Evolutionary conservation across 2,113 vertebrate species (phyloP).

Genomic region (Ibidorhyncha struthersii): DNA sequence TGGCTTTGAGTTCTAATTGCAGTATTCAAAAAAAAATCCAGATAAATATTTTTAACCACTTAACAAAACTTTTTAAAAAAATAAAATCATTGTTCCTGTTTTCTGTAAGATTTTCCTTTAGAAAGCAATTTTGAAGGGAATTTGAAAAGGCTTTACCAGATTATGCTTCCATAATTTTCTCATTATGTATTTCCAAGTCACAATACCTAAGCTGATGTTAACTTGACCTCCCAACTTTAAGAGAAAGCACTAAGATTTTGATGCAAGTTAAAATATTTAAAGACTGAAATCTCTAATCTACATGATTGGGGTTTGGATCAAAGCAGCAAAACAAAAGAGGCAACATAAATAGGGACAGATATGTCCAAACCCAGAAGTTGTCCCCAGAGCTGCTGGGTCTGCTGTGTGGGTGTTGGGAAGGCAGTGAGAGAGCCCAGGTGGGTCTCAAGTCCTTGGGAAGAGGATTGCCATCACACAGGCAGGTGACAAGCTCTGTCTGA

Average conservation of each 20-base stretch:
- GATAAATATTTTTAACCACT: not conserved
- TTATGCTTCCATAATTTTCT: not conserved
- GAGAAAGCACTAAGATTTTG: not conserved
- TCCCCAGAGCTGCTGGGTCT: not conserved
- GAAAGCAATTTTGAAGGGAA: not conserved
- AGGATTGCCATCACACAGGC: not conserved
- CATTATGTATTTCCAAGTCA: not conserved
- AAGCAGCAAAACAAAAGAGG: not conserved
- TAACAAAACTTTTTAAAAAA: not conserved
- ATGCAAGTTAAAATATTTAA: not conserved
- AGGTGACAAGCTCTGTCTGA: not conserved
- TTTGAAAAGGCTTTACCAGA: not conserved
- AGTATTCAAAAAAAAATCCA: not conserved
- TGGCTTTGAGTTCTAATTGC: not conserved
- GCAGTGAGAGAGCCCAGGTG: not conserved
- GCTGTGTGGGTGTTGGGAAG: not conserved
- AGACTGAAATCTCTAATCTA: not conserved
- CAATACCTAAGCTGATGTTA: not conserved
- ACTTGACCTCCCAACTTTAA: not conserved
- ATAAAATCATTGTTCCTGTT: not conserved
- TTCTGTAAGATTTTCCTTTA: not conserved
- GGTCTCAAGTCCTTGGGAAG: not conserved
- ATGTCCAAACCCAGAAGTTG: not conserved
- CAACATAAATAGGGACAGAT: not conserved
- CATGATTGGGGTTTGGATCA: not conserved